Evolutionary conservation across 2,113 vertebrate species (phyloP).

Genomic region (Donacobius atricapilla): DNA sequence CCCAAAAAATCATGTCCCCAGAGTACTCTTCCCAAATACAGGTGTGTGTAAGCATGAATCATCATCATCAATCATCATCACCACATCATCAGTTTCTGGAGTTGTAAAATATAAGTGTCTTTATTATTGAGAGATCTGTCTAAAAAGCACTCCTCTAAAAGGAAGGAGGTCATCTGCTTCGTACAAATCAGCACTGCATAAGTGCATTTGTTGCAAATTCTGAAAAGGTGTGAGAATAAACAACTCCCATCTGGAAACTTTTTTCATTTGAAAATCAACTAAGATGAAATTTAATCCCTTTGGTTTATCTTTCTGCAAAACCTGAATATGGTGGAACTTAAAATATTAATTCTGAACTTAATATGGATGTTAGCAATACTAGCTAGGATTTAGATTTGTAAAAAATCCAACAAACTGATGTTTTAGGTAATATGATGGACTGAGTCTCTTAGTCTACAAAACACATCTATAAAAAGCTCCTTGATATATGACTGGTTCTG

Average conservation of each 20-base stretch:
- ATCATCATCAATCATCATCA: neutral
- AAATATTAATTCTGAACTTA: neutral
- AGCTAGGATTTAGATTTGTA: neutral
- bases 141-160: neutral
- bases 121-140: neutral
- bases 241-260: neutral
- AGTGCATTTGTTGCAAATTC: neutral
- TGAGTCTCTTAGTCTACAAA: neutral
- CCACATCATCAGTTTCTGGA: neutral
- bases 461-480: neutral
- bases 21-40: neutral
- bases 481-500: neutral
- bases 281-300: neutral
- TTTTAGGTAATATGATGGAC: neutral
- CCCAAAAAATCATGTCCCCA: neutral
- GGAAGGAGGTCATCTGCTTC: neutral
- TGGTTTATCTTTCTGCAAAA: neutral
- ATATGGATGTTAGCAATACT: neutral
- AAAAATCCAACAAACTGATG: accelerated
- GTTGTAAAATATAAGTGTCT: neutral
- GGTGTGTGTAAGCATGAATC: neutral
- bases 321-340: neutral
- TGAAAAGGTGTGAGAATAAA: neutral
- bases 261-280: neutral
- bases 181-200: neutral